A percentile compares a stretch with the other conserved stretches of the same genome.
Evolutionary conservation across 1,140 invertebrate genomes (phyloP).

Genomic region (Oncopeltus fasciatus): DNA sequence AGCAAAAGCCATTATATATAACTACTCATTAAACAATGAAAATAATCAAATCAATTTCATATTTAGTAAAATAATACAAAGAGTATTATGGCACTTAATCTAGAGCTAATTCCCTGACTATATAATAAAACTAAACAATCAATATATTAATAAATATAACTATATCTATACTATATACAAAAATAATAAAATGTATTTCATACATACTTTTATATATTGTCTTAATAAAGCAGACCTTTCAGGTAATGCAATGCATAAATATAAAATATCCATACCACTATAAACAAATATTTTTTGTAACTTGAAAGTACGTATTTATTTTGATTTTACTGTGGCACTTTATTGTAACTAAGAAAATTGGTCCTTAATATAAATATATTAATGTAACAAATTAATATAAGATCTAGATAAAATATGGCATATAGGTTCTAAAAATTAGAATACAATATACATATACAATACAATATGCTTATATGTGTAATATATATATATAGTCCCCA

Average conservation of each 20-base stretch:
- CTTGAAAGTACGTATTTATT: conserved; percentile 3
- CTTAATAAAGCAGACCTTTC: background rate
- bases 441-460: background rate
- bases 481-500: background rate
- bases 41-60: too few species aligned
- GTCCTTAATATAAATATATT: background rate
- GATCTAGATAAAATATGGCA: too few species aligned
- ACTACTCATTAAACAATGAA: too few species aligned
- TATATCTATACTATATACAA: background rate
- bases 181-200: background rate
- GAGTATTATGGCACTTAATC: conserved; percentile 1
- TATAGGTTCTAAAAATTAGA: background rate
- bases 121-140: background rate
- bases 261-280: background rate
- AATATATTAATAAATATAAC: background rate
- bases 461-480: too few species aligned
- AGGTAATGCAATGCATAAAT: background rate
- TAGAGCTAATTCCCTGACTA: background rate
- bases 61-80: too few species aligned
- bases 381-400: too few species aligned
- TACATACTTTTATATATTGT: background rate
- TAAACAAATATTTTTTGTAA: background rate
- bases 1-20: too few species aligned
- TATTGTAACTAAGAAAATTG: background rate
- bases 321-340: background rate